Conservation (phyloP, 2,888 invertebrate species). For the Drosophila fungiperda region DNA sequence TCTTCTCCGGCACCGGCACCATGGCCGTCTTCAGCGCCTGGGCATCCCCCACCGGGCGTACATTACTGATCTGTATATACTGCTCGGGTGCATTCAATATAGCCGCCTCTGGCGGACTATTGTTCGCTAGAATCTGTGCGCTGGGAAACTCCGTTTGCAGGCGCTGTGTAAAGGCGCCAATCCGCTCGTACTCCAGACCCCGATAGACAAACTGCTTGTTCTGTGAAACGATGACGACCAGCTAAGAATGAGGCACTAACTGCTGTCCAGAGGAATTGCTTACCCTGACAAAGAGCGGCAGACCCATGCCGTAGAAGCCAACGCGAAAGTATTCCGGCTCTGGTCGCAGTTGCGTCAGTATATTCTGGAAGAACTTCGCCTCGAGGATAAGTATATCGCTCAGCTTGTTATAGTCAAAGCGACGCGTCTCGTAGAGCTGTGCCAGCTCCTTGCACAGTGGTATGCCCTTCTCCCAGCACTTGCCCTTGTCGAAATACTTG, state of each 20-base stretch:
- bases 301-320: constrained; percentile 96
- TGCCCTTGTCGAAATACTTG: constrained; percentile 96
- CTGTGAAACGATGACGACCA: constrained; percentile 85
- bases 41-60: constrained; percentile 93
- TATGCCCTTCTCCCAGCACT: constrained; percentile 98
- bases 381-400: constrained; percentile 93
- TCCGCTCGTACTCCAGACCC: constrained; percentile 97
- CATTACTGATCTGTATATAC: constrained; percentile 97
- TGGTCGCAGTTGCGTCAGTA: constrained; percentile 93
- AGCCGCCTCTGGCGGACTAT: constrained; percentile 95
- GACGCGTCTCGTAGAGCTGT: constrained; percentile 92
- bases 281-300: constrained; percentile 97
- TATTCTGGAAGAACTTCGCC: constrained; percentile 96
- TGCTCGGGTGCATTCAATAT: constrained; percentile 94
- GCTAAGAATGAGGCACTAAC: not conserved
- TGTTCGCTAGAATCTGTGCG: constrained; percentile 96
- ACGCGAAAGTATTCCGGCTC: constrained; percentile 98
- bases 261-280: constrained; percentile 73
- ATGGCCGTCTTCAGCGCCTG: constrained; percentile 87
- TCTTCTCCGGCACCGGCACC: constrained; percentile 93
- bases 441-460: constrained; percentile 96
- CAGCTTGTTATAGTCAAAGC: constrained; percentile 95
- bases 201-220: constrained; percentile 98
- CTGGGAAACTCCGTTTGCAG: constrained; percentile 97
- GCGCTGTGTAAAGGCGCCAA: constrained; percentile 96